These are phyloP conservation scores for Rhopalosiphum padi DNA, from an alignment of 1,140 invertebrate species.

Conservation along the genomic window DNA sequence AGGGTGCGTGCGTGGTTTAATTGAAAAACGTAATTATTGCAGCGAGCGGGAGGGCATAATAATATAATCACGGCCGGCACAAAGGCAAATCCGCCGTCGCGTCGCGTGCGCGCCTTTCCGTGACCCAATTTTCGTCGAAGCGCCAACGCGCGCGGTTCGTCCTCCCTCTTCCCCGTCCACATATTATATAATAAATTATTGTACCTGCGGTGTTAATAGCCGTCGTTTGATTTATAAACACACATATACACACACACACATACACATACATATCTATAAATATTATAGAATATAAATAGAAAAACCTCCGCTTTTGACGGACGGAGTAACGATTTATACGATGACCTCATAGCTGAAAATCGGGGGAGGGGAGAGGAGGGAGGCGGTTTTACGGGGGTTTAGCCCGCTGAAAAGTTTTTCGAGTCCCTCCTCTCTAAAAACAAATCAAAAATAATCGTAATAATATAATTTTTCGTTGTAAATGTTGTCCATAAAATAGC, in stretches of 20 bases:
- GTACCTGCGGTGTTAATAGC: not conserved
- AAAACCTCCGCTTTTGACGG: not conserved
- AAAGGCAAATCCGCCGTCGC: not conserved
- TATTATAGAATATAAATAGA: not conserved
- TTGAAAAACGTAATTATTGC: slow-evolving; percentile 24
- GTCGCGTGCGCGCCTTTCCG: not conserved
- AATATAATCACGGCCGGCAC: not conserved
- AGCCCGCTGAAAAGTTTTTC: not conserved
- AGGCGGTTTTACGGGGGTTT: too few species aligned
- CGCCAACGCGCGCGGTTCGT: not conserved
- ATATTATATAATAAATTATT: not conserved
- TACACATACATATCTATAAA: not conserved
- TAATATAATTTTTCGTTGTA: not conserved
- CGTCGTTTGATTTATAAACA: slow-evolving; percentile 12
- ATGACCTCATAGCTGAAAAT: not conserved
- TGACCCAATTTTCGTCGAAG: not conserved
- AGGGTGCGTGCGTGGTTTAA: not conserved
- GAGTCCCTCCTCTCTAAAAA: not conserved
- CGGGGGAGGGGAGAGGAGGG: too few species aligned
- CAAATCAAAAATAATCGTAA: not conserved
- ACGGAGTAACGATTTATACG: not conserved
- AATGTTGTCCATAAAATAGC: too few species aligned
- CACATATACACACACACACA: not conserved
- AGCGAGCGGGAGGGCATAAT: not conserved
- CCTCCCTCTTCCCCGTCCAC: not conserved